These are phyloP conservation scores for Lethenteron reissneri DNA, from an alignment of 2,113 vertebrate species.

Conservation along the genomic window DNA sequence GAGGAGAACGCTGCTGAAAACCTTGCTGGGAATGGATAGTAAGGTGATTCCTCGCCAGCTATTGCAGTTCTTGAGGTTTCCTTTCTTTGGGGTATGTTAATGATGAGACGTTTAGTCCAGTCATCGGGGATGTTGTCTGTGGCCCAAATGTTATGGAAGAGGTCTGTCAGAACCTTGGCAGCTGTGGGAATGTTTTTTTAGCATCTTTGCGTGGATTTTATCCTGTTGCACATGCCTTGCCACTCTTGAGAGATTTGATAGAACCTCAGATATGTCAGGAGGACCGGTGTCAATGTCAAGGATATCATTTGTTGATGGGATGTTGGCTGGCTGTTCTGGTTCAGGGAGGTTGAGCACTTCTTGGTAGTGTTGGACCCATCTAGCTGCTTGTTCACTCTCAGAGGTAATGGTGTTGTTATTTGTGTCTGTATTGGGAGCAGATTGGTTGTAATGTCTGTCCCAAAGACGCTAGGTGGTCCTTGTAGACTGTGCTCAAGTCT, in stretches of 20 bases:
- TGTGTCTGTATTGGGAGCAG: not conserved
- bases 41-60: not conserved
- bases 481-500: not conserved
- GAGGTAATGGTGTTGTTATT: not conserved
- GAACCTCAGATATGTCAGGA: not conserved
- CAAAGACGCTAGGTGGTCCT: not conserved
- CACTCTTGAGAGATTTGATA: not conserved
- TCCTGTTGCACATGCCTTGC: not conserved
- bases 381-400: not conserved
- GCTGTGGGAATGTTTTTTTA: slow-evolving; percentile 4
- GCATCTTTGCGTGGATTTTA: slow-evolving; percentile 5
- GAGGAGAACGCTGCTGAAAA: not conserved
- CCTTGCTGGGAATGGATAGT: not conserved
- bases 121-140: not conserved
- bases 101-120: slow-evolving; percentile 6
- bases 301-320: not conserved
- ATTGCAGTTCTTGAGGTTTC: not conserved
- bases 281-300: not conserved
- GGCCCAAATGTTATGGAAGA: slow-evolving; percentile 7
- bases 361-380: not conserved
- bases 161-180: slow-evolving; percentile 2
- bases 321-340: not conserved
- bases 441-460: not conserved
- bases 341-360: not conserved
- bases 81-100: not conserved